Percentiles rank a stretch among this genome's conserved stretches.
Evolutionary conservation across 2,797 vertebrate species (phyloP).

Genomic region (Avahi laniger): DNA sequence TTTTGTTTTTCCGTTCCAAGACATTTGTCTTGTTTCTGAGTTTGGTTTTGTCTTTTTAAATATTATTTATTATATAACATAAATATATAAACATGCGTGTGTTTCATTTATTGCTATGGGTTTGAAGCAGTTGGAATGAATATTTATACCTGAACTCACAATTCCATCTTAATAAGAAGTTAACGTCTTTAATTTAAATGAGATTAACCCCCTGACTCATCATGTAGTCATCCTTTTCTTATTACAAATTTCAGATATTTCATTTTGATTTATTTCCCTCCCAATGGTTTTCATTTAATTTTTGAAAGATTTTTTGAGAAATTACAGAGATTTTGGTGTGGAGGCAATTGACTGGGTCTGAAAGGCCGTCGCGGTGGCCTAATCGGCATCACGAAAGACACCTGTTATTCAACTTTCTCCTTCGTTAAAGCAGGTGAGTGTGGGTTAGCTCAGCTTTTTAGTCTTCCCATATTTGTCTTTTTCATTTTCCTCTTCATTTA

Average conservation of each 20-base stretch:
- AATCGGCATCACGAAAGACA: background rate
- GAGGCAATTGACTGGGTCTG: background rate
- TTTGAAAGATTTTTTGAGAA: background rate
- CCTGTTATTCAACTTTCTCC: background rate
- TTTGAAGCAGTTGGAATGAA: background rate
- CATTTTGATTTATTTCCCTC: slow-evolving; percentile 45
- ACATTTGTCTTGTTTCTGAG: background rate
- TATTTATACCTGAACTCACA: slow-evolving; percentile 34
- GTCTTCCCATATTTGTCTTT: background rate
- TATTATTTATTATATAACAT: background rate
- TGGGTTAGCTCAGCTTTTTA: slow-evolving; percentile 61
- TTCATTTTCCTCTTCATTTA: slow-evolving; percentile 15
- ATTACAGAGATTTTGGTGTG: background rate
- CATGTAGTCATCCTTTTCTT: background rate
- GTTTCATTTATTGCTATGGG: background rate
- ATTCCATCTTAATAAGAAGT: slow-evolving; percentile 44
- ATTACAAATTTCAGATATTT: slow-evolving; percentile 26
- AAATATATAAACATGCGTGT: background rate
- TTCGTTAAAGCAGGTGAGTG: background rate
- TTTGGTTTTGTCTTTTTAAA: background rate
- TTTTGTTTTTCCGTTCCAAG: background rate
- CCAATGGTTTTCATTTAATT: background rate
- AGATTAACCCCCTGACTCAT: slow-evolving; percentile 46
- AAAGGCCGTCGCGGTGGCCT: background rate
- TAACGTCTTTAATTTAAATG: slow-evolving; percentile 54